These are phyloP conservation scores for Drosophila emarginata DNA, from an alignment of 2,888 invertebrate species.

Conservation along the genomic window DNA sequence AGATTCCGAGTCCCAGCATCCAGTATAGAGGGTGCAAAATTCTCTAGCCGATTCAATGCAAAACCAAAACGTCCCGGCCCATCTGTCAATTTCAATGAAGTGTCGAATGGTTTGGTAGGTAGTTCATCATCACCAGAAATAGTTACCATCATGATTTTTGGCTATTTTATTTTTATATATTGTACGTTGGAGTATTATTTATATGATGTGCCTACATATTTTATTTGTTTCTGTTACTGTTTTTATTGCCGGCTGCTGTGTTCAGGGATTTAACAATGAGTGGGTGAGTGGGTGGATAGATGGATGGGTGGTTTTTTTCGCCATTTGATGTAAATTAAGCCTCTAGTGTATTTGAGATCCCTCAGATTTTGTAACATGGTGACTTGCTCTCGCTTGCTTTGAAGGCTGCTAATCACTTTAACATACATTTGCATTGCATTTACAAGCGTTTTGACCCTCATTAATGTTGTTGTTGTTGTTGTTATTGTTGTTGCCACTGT, in stretches of 20 bases:
- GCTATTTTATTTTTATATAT: slow-evolving; percentile 42
- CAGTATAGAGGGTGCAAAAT: slow-evolving; percentile 44
- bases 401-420: slow-evolving; percentile 79
- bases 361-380: slow-evolving; percentile 48
- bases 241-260: slow-evolving; percentile 72
- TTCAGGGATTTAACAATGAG: slow-evolving; percentile 48
- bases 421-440: slow-evolving; percentile 80
- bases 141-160: slow-evolving; percentile 50
- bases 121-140: slow-evolving; percentile 75
- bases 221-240: slow-evolving; percentile 65
- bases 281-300: neutral
- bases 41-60: too few species aligned
- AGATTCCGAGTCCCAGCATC: neutral
- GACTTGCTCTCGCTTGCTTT: slow-evolving; percentile 52
- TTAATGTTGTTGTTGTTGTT: slow-evolving; percentile 42
- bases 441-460: slow-evolving; percentile 78
- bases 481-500: too few species aligned
- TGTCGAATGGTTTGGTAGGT: slow-evolving; percentile 65
- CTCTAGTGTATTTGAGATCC: slow-evolving; percentile 67
- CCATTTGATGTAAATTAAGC: slow-evolving; percentile 59
- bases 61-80: slow-evolving; percentile 45
- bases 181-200: neutral
- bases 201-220: slow-evolving; percentile 16
- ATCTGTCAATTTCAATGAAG: slow-evolving; percentile 81
- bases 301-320: slow-evolving; percentile 10